Evolutionary conservation across 2,888 invertebrate species (phyloP).

Genomic region (Polietes domitor): DNA sequence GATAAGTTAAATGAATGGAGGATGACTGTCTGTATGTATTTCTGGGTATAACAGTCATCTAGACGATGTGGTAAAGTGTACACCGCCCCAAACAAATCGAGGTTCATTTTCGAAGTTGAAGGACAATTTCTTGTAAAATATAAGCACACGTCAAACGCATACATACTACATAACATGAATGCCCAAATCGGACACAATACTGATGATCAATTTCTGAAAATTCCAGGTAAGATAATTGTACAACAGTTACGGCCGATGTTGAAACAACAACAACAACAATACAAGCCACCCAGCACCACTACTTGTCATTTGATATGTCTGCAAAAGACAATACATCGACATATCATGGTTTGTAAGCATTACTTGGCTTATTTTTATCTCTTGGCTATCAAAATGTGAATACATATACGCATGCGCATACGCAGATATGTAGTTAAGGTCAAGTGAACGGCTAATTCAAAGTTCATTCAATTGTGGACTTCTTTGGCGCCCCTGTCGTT

Average conservation of each 20-base stretch:
- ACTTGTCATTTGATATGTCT: constrained; percentile 2
- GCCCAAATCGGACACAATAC: background rate
- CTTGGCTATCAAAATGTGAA: too few species aligned
- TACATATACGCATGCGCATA: background rate
- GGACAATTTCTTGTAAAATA: background rate
- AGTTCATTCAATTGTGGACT: constrained; percentile 16
- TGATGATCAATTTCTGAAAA: background rate
- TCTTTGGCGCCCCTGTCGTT: background rate
- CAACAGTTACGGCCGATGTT: too few species aligned
- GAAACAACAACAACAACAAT: background rate
- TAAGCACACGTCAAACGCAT: background rate
- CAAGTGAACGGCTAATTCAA: constrained; percentile 21
- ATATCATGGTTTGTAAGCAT: background rate
- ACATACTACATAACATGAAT: background rate
- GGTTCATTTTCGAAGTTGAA: constrained; percentile 15
- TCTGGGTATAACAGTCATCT: background rate
- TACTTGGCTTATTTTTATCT: background rate
- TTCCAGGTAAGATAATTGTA: background rate
- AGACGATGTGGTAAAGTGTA: background rate
- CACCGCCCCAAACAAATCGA: background rate
- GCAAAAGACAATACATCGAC: constrained; percentile 1
- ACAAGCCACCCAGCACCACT: background rate
- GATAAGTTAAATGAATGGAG: too few species aligned
- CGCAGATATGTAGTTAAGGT: constrained; percentile 11
- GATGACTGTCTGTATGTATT: too few species aligned